Base-by-base conservation (phyloP, 2,888 invertebrate species). In the Bugula neritina region DNA sequence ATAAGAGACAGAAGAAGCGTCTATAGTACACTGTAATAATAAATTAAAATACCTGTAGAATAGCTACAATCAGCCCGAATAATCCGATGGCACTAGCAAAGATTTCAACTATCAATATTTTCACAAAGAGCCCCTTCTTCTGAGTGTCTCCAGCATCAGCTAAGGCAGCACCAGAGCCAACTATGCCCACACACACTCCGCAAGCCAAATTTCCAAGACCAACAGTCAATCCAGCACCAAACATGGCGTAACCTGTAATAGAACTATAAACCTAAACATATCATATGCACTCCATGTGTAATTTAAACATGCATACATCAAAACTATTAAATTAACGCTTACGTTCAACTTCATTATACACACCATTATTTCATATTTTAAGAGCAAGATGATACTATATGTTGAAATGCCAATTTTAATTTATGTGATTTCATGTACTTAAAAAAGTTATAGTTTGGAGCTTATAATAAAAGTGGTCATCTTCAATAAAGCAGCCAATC, bases 11-110 rank as follows among this genome's bases (percentile, higher is more conserved):
- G n/a, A n/a, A n/a, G n/a, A n/a, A n/a, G n/a, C n/a, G n/a, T n/a
- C n/a, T n/a, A n/a, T n/a, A n/a, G n/a, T n/a, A n/a, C 43, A 43
- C 5, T 43, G 43, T 17, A 43, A 43, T 43, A 43, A 43, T 43
- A 43, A 43, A 10, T 5, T 43, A 43, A 43, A 10, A 43, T 31
- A 81, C 82, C 79, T 82, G 82, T 74, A 85, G 77, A 76, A 99
- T 96, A 77, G 97, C 96, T 76, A 99, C 96, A 85, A 99, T 99
- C 72, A 99, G 89, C 72, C 99, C 99, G 85, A 99, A 99, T 29
- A 99, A 89, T 81, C 99, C 99, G 82, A 99, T 98, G 79, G 99
- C 99, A 81, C 94, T 95, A 73, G 96, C 99, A 83, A 99, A 99
- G 86, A 99, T 99, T 87, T 99, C 99, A 69, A 99, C 92, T 84